Percentiles rank a stretch among this genome's conserved stretches.
phyloP scores from a whole-genome alignment of 2,888 invertebrate species.

The Rhorus exstirpatorius region DNA sequence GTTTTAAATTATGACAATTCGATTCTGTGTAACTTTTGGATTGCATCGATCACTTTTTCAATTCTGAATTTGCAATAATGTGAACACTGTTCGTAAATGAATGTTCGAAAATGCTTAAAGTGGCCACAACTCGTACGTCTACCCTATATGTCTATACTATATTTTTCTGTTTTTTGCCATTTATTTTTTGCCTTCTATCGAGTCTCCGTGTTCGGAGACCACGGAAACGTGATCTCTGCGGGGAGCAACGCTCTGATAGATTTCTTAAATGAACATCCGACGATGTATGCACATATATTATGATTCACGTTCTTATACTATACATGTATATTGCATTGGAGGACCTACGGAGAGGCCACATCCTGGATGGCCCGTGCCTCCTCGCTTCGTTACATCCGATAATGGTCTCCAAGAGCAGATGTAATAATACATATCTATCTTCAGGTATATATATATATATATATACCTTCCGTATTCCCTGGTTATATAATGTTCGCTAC shows the following conservation, averaged over 20 bases:
- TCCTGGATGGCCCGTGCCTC: constrained; percentile 80
- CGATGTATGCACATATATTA: constrained; percentile 10
- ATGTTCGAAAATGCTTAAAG: too few species aligned
- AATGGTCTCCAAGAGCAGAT: constrained; percentile 74
- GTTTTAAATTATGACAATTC: too few species aligned
- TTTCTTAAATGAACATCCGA: constrained; percentile 58
- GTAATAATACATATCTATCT: constrained; percentile 67
- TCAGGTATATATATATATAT: neutral
- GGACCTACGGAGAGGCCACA: constrained; percentile 56
- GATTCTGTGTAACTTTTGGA: too few species aligned
- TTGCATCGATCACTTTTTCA: too few species aligned
- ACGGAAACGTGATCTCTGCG: constrained; percentile 1
- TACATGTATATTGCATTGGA: constrained; percentile 53
- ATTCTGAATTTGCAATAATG: too few species aligned
- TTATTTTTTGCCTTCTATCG: neutral
- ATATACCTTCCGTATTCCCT: constrained; percentile 8
- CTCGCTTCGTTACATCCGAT: constrained; percentile 82
- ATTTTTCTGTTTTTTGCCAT: neutral
- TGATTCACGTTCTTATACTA: neutral
- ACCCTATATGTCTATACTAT: neutral
- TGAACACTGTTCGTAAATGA: too few species aligned
- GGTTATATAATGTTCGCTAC: neutral
- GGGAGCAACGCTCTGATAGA: constrained; percentile 51
- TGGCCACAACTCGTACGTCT: too few species aligned
- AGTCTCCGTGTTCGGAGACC: neutral